Evolutionary conservation across 2,888 invertebrate species (phyloP), one percentile per base, ranked within the genome.

Genomic region (Epistrophe eligans): DNA sequence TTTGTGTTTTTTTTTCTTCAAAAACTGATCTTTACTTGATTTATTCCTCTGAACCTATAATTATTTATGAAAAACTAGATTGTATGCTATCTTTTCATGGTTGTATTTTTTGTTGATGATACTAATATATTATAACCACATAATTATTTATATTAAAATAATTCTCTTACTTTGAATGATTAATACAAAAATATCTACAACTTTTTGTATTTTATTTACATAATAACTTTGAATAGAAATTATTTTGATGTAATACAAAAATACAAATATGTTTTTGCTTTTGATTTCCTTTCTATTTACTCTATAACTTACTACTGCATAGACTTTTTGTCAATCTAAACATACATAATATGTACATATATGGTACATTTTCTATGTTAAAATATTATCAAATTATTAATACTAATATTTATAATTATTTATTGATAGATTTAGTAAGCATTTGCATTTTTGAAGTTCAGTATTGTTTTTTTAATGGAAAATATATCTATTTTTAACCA

Each of bases 1-100:
- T 43, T 24, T 43, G 15, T 72, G 17, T 74, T 57, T 62, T 64
- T 19, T 62, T 64, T 19, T 66, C 48, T 76, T 7, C 24, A 11
- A 57, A 11, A 58, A 17, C 35, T 38, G 10, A 48, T 48, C 40
- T 13, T 7, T n/a, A 15, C 45, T 48, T 38, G 45, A 13, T 57
- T 28, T 40, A 4, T 66, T 32, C n/a, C 35, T 57, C 13, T 60
- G 7, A 10, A 0, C 32, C 15, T 10, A 15, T n/a, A n/a, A n/a
- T 32, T 15, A 6, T 17, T 17, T 66, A 28, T 24, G 17, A 17
- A 8, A n/a, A 7, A 66, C 11, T 48, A 40, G 1, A 9, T 38
- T 58, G 0, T 60, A n/a, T 17, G 6, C 11, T 17, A 9, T 62
- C 15, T 62, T 24, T 17, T 62, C 1, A 40, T 15, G 38, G 15